Base-by-base conservation (phyloP, 2,113 vertebrate genomes). In the Neopipo cinnamomea region DNA sequence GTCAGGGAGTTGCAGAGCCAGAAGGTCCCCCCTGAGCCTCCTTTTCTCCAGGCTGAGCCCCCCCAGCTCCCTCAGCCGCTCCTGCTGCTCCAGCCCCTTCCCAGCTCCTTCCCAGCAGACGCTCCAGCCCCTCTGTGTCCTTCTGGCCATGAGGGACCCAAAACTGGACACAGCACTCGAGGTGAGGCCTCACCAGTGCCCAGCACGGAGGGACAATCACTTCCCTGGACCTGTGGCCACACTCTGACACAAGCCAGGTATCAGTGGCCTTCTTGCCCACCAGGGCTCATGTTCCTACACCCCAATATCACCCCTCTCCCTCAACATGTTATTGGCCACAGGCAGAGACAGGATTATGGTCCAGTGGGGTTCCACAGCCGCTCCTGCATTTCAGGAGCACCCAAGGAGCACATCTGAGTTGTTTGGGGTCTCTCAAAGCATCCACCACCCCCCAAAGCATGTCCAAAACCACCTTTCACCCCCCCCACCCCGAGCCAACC, bases 161-260 rank as follows among this genome's bases (percentile, higher is more conserved):
- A 27, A 21, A 42, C 31, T 2, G 11, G 37, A 21, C 31, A 18
- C 14, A 3, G 4, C 8, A 1, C 18, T 39, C 3, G 1, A 20
- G 39, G 5, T 4, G 24, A 4, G 44, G 21, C n/a, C 39, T 9
- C 58, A 9, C 33, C 78, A 39, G n/a, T 2, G n/a, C 22, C 63
- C 77, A 1, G 44, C 19, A 8, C 33, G 22, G 46, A 37, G 46
- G 46, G 53, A 70, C 53, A 22, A 52, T 28, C 37, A 27, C 31
- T 52, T 5, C 52, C 72, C 21, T 6, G 21, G 13, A 27, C 84
- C 33, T 6, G 3, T 33, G 53, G 53, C 31, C 31, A 13, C 53
- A 13, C 31, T 21, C 9, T 33, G 53, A 21, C 53, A 21, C 31
- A 33, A 13, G 11, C 53, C 31, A 33, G 53, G 19, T 56, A 5